phyloP scores from a whole-genome alignment of 2,888 invertebrate genomes.

The Malachius bipustulatus region DNA sequence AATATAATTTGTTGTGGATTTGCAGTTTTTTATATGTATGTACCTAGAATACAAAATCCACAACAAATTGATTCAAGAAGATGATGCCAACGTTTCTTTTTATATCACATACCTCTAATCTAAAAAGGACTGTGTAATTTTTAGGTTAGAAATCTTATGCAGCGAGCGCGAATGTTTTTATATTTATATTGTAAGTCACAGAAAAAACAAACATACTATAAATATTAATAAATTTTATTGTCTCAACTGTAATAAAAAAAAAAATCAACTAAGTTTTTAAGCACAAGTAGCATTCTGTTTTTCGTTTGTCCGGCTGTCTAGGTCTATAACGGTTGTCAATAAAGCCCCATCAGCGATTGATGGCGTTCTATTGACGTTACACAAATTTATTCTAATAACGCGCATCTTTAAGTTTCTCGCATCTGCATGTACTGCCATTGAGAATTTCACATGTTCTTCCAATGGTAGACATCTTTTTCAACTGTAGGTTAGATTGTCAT shows the following conservation, averaged over 20 bases:
- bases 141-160: conserved; percentile 19
- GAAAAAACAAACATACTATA: conserved; percentile 17
- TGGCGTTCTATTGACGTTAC: conserved; percentile 15
- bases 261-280: conserved; percentile 21
- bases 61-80: background rate
- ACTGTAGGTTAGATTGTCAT: conserved; percentile 34
- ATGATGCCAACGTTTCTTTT: conserved; percentile 13
- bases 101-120: conserved; percentile 22
- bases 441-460: conserved; percentile 18
- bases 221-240: conserved; percentile 13
- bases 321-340: conserved; percentile 10
- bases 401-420: conserved; percentile 17
- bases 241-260: conserved; percentile 15
- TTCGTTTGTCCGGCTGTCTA: conserved; percentile 13
- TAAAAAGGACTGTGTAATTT: conserved; percentile 17
- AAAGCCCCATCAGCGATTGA: conserved; percentile 6
- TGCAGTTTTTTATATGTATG: conserved; percentile 13
- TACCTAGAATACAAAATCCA: conserved; percentile 8
- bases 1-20: conserved; percentile 4
- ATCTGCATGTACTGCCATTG: conserved; percentile 14
- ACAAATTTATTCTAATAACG: conserved; percentile 21
- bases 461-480: conserved; percentile 25
- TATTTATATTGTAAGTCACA: conserved; percentile 26
- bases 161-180: conserved; percentile 27
- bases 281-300: conserved; percentile 21